A percentile compares a stretch with the other conserved stretches of the same genome.
These are phyloP conservation scores for Chymomyza caudatula DNA, from an alignment of 2,888 invertebrate species.

Conservation along the genomic window DNA sequence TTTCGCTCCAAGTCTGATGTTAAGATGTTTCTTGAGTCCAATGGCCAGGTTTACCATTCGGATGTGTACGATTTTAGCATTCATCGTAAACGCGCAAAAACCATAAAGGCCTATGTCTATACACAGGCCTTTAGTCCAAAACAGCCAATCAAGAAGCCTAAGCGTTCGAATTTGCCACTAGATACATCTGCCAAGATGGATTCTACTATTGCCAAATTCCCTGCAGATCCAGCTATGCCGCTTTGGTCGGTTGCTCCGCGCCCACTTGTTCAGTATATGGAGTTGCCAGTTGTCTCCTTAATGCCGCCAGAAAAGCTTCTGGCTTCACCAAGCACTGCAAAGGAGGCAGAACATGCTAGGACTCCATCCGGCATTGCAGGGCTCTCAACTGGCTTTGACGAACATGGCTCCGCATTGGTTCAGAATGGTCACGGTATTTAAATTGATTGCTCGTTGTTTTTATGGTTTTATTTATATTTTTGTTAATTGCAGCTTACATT, in stretches of 20 bases:
- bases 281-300: conserved; percentile 69
- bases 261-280: conserved; percentile 60
- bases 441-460: conserved; percentile 8
- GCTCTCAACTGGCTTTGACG: conserved; percentile 14
- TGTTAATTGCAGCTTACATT: conserved; percentile 78
- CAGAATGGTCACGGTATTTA: conserved; percentile 76
- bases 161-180: conserved; percentile 51
- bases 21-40: conserved; percentile 77
- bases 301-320: conserved; percentile 74
- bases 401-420: conserved; percentile 23
- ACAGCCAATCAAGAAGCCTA: conserved; percentile 59
- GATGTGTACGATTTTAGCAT: conserved; percentile 82
- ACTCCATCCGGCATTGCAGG: neutral
- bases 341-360: conserved; percentile 12
- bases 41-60: conserved; percentile 79
- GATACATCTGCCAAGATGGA: conserved; percentile 31
- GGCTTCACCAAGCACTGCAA: conserved; percentile 51
- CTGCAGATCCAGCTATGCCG: conserved; percentile 31
- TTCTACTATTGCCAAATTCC: conserved; percentile 20
- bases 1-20: conserved; percentile 82
- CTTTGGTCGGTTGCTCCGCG: conserved; percentile 17
- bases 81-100: conserved; percentile 79
- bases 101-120: conserved; percentile 77
- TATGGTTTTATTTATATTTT: neutral
- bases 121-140: conserved; percentile 76